Evolutionary conservation across 2,113 vertebrate genomes (phyloP), one percentile per base, ranked within the genome.

Genomic region (Gnathonemus longibarbis): DNA sequence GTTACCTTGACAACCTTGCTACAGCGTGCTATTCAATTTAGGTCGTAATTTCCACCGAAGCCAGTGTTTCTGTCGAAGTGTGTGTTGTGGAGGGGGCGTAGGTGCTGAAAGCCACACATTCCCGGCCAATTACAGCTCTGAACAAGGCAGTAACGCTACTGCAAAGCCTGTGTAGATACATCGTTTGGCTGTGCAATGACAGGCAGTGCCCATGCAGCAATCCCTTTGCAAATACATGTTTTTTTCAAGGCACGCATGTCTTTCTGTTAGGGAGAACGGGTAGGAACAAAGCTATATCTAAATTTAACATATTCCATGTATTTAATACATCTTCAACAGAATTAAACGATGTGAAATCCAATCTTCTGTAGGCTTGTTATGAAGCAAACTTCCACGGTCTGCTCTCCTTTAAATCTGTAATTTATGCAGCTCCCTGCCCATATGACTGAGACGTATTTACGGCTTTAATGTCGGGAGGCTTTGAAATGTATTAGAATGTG

Each of bases 1-100:
- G 89, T 89, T 89, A 66, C 89, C 89, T 19, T 89, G 89, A 58
- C 89, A 84, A 89, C 89, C 13, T 35, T 6, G 89, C 77, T 62
- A 52, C 52, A 19, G 89, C 89, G 27, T 45, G 80, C 53, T 27
- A 53, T 49, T 74, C 88, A 89, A 80, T 89, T 80, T 80, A 70
- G 11, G 80, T 27, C 39, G 17, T 58, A 84, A 27, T 56, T 89
- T 17, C 52, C 31, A 27, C 9, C 31, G 50, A n/a, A 21, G 35
- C 5, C 15, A 48, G 19, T 21, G 35, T 21, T 52, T 53, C 39
- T 49, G 10, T 84, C 45, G 1, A 46, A 45, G 1, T 8, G 70
- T 66, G 58, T 66, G 62, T 70, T 31, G 62, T 70, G 84, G 48
- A 48, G 10, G 39, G 9, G 2, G 2, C 13, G n/a, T 5, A 27